These are phyloP conservation scores for Microchirus variegatus DNA, from an alignment of 2,797 vertebrate genomes.

Conservation along the genomic window DNA sequence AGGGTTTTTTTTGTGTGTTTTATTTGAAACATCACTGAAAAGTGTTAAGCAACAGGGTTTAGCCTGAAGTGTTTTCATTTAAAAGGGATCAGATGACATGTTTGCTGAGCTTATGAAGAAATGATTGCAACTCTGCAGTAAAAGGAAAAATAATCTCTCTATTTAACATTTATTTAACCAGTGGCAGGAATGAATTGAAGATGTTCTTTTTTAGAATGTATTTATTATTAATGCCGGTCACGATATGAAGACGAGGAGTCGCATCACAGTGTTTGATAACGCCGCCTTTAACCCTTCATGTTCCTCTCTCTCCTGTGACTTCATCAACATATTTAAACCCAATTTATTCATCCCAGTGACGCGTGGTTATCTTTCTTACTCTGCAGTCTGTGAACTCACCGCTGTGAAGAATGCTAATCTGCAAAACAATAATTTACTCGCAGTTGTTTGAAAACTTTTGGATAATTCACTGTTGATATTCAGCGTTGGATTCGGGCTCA, in stretches of 20 bases:
- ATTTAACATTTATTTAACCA: slow-evolving; percentile 15
- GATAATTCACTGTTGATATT: too few species aligned
- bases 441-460: too few species aligned
- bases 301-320: background rate
- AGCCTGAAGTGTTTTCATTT: slow-evolving; percentile 45
- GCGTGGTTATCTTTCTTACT: slow-evolving; percentile 7
- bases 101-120: slow-evolving; percentile 30
- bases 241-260: background rate
- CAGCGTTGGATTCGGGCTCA: too few species aligned
- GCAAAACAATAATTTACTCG: too few species aligned
- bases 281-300: background rate
- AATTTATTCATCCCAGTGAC: background rate
- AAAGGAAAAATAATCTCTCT: slow-evolving; percentile 19
- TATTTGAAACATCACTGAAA: slow-evolving; percentile 3
- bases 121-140: slow-evolving; percentile 15
- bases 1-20: slow-evolving; percentile 15
- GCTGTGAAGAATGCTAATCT: too few species aligned
- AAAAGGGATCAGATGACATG: slow-evolving; percentile 46
- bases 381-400: too few species aligned
- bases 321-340: background rate
- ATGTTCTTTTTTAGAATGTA: slow-evolving; percentile 4
- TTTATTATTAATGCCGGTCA: slow-evolving; percentile 1
- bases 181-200: slow-evolving; percentile 1
- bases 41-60: slow-evolving; percentile 32
- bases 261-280: too few species aligned